Evolutionary conservation across 1,140 invertebrate genomes (phyloP), one percentile per base, ranked within the genome.

Genomic region (Drosophila teissieri): DNA sequence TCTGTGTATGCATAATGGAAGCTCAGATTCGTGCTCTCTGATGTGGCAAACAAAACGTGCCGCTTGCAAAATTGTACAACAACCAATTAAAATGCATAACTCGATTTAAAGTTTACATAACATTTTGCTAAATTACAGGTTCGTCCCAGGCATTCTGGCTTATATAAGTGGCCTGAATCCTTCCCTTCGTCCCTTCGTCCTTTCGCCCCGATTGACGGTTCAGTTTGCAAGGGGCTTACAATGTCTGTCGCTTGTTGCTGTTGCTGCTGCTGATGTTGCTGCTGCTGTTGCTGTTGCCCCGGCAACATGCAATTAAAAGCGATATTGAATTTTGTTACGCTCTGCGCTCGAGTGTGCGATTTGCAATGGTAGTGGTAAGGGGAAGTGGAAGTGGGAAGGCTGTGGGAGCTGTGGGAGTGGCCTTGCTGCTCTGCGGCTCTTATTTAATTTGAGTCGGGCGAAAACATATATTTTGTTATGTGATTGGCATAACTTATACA

Each of bases 81-180:
- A 86, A 89, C 83, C 83, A 86, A 86, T 86, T 86, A 86, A 86
- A 86, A 89, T 86, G 83, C 83, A 86, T 86, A 86, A 86, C 83
- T 86, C 79, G 83, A 86, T 86, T 86, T 86, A 86, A 86, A 86
- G 83, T 86, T 86, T 86, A 86, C 79, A 86, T 86, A 86, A 86
- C 83, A 89, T 86, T 86, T 86, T 86, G 80, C 84, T 89, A 86
- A 86, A 86, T 86, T 88, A 86, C 83, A 79, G 83, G 83, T 88
- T 86, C 74, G 78, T 64, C 57, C 68, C 53, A 46, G 73, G 46
- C 73, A 73, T 65, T 74, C 69, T 65, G 67, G 75, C 80, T 86
- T 86, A 83, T 89, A 83, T 89, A 88, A 86, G 84, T 89, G 82
- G 78, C 74, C 83, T 52, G 58, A 62, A 75, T 52, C 56, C 77